Conservation (phyloP, 30 jellyfish, hydroid and myxozoan genomes). For the Rhopilema esculentum region DNA sequence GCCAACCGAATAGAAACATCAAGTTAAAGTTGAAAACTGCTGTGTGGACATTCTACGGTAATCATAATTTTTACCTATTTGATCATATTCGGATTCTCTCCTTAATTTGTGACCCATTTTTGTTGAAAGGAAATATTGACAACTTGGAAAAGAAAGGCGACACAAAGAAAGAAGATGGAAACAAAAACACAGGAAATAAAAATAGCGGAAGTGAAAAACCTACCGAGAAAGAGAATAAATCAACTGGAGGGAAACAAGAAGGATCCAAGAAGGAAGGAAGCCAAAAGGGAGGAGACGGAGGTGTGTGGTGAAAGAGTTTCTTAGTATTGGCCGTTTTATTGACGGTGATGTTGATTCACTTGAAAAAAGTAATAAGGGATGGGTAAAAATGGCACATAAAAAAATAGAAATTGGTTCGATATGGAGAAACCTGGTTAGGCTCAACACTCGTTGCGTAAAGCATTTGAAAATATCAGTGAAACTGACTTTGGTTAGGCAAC, state of each 20-base stretch:
- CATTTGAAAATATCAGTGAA: too few species aligned
- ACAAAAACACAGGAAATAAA: not conserved
- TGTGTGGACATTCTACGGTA: too few species aligned
- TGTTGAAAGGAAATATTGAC: slow-evolving; percentile 30
- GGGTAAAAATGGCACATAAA: too few species aligned
- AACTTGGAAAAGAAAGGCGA: slow-evolving; percentile 23
- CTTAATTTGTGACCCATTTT: not conserved
- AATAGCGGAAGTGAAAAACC: not conserved
- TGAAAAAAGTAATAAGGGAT: not conserved
- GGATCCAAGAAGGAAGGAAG: not conserved
- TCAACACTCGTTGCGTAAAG: too few species aligned
- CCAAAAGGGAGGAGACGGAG: not conserved
- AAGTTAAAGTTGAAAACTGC: too few species aligned
- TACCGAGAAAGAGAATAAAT: not conserved
- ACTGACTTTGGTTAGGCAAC: too few species aligned
- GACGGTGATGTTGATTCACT: not conserved
- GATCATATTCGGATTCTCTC: too few species aligned
- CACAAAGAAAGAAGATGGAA: not conserved
- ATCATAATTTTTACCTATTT: too few species aligned
- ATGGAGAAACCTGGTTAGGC: too few species aligned
- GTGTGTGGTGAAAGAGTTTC: not conserved
- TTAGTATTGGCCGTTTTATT: not conserved
- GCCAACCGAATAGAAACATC: too few species aligned
- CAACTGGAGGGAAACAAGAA: not conserved
- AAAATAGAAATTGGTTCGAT: too few species aligned